A percentile compares a stretch with the other conserved stretches of the same genome.
Conservation (phyloP, 2,888 invertebrate species). For the Mythimna impura region DNA sequence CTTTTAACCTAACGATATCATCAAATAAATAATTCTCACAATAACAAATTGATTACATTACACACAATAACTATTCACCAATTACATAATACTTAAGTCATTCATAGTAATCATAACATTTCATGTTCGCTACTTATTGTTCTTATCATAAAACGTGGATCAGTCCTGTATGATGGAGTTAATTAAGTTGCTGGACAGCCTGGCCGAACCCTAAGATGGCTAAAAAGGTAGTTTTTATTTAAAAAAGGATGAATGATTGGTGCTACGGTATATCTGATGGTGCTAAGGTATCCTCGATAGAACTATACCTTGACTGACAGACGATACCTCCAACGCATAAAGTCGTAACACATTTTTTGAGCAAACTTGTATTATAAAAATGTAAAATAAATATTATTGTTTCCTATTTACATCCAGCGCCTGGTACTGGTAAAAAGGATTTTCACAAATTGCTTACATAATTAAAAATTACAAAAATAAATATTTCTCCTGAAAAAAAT, state of each 20-base stretch:
- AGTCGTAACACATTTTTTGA: too few species aligned
- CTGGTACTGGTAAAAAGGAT: too few species aligned
- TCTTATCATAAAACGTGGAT: neutral
- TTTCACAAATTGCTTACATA: too few species aligned
- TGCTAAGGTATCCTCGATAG: neutral
- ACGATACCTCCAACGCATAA: too few species aligned
- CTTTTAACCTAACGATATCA: neutral
- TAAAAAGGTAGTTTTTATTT: constrained; percentile 28
- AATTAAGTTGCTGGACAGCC: neutral
- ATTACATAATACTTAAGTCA: neutral
- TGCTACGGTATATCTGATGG: neutral
- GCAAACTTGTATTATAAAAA: too few species aligned
- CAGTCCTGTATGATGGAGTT: constrained; percentile 1
- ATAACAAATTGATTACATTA: constrained; percentile 1
- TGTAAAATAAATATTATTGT: too few species aligned
- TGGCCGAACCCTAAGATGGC: neutral
- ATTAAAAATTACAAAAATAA: too few species aligned
- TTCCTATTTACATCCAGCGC: too few species aligned
- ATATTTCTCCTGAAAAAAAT: too few species aligned
- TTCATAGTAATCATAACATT: neutral
- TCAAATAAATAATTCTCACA: neutral
- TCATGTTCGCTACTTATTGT: neutral
- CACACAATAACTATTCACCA: neutral
- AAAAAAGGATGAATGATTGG: neutral
- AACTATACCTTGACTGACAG: constrained; percentile 28